Evolutionary conservation across 2,888 invertebrate species (phyloP).

Genomic region (Apoderus coryli): DNA sequence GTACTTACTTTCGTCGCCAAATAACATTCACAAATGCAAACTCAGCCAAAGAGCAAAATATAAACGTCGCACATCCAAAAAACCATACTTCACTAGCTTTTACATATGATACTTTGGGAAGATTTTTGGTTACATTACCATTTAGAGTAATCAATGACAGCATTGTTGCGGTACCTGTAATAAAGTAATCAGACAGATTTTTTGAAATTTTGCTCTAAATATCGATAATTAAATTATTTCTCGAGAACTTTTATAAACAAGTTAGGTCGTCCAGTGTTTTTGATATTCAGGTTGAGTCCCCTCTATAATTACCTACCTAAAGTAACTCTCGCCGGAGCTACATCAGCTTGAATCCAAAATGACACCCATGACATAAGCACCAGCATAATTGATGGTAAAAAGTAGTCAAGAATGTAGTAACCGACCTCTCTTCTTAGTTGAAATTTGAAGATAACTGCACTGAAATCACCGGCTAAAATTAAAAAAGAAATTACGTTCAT

Average conservation of each 20-base stretch:
- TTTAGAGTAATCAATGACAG: slow-evolving; percentile 77
- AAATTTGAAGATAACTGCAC: slow-evolving; percentile 63
- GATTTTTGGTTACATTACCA: slow-evolving; percentile 67
- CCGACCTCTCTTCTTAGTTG: slow-evolving; percentile 68
- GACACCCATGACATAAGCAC: slow-evolving; percentile 82
- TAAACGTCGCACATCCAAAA: slow-evolving; percentile 68
- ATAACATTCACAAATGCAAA: slow-evolving; percentile 84
- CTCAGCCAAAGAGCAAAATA: slow-evolving; percentile 73
- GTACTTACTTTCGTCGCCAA: slow-evolving; percentile 62
- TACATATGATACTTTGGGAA: slow-evolving; percentile 80
- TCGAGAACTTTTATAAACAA: too few species aligned
- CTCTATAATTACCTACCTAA: slow-evolving; percentile 40
- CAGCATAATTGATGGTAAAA: slow-evolving; percentile 73
- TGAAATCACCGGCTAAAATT: slow-evolving; percentile 64
- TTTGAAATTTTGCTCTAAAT: background rate
- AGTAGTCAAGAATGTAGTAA: slow-evolving; percentile 79
- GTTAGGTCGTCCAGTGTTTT: too few species aligned
- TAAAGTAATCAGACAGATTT: slow-evolving; percentile 3
- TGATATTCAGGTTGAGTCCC: background rate
- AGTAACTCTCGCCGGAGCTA: slow-evolving; percentile 67
- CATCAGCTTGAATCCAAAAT: slow-evolving; percentile 79
- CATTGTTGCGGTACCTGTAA: slow-evolving; percentile 67
- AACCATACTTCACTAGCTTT: slow-evolving; percentile 88
- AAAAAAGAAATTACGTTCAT: slow-evolving; percentile 13
- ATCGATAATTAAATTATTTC: background rate